Percentiles rank a stretch among this genome's conserved stretches.
Conservation (phyloP, 1,140 invertebrate species). For the Drosophila lacertosa region DNA sequence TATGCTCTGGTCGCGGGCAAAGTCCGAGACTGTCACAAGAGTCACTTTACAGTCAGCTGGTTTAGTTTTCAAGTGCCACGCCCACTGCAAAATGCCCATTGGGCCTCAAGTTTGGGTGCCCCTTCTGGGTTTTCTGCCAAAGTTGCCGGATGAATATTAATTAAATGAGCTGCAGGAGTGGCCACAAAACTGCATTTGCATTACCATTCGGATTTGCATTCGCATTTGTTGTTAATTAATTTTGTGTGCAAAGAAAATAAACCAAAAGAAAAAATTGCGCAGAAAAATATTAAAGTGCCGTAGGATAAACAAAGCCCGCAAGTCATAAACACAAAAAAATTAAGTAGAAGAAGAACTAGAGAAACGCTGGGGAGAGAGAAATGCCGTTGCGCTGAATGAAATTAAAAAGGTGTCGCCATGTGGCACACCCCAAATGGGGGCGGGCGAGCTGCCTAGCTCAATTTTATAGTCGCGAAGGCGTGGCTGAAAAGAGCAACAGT, state of each 20-base stretch:
- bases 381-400: slow-evolving; percentile 54
- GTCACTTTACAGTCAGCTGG: slow-evolving; percentile 48
- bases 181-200: slow-evolving; percentile 63
- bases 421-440: neutral
- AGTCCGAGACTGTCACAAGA: slow-evolving; percentile 73
- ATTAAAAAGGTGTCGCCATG: slow-evolving; percentile 64
- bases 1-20: slow-evolving; percentile 22
- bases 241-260: slow-evolving; percentile 42
- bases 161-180: slow-evolving; percentile 74
- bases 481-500: slow-evolving; percentile 75
- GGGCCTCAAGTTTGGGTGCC: slow-evolving; percentile 18
- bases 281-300: slow-evolving; percentile 43
- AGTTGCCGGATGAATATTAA: slow-evolving; percentile 76
- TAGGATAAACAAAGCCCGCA: slow-evolving; percentile 22
- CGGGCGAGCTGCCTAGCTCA: slow-evolving; percentile 23
- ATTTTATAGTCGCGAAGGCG: slow-evolving; percentile 35
- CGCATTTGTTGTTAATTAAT: slow-evolving; percentile 78
- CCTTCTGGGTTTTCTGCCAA: slow-evolving; percentile 33
- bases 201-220: slow-evolving; percentile 51
- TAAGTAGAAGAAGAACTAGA: neutral
- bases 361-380: slow-evolving; percentile 8
- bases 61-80: slow-evolving; percentile 53
- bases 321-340: slow-evolving; percentile 27
- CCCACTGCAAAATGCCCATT: slow-evolving; percentile 9
- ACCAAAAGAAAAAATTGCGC: slow-evolving; percentile 35